These are phyloP conservation scores for Barypeithes pellucidus DNA, from an alignment of 2,888 invertebrate species.

Conservation along the genomic window DNA sequence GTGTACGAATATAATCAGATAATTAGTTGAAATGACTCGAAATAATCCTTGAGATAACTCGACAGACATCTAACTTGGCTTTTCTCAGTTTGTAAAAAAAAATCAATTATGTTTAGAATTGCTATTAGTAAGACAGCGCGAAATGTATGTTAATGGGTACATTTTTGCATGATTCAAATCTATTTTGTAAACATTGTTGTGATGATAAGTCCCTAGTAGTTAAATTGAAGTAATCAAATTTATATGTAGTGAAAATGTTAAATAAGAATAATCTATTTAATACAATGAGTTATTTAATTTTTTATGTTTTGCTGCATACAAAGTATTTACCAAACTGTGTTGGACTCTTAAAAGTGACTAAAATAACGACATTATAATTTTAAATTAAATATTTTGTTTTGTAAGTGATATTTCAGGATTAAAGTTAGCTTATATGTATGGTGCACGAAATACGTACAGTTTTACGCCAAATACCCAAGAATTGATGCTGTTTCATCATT, in stretches of 20 bases:
- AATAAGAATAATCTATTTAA: background rate
- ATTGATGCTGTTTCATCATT: too few relatives aligned
- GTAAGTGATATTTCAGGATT: too few relatives aligned
- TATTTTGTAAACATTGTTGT: slow-evolving; percentile 26
- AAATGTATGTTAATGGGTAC: slow-evolving; percentile 18
- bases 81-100: slow-evolving; percentile 13
- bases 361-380: too few relatives aligned
- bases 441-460: too few relatives aligned
- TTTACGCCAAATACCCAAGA: too few relatives aligned
- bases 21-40: slow-evolving; percentile 19
- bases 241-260: slow-evolving; percentile 11
- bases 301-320: too few relatives aligned
- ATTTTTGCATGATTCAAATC: slow-evolving; percentile 24
- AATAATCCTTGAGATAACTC: slow-evolving; percentile 17
- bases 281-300: too few relatives aligned
- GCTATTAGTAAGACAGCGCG: slow-evolving; percentile 13
- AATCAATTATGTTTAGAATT: slow-evolving; percentile 1
- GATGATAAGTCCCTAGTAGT: slow-evolving; percentile 11
- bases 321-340: too few relatives aligned
- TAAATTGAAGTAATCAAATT: slow-evolving; percentile 13
- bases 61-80: background rate
- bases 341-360: too few relatives aligned
- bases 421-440: too few relatives aligned
- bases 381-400: too few relatives aligned
- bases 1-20: slow-evolving; percentile 21